These are phyloP conservation scores for Trachemys scripta DNA, from an alignment of 2,113 vertebrate species.

Conservation along the genomic window DNA sequence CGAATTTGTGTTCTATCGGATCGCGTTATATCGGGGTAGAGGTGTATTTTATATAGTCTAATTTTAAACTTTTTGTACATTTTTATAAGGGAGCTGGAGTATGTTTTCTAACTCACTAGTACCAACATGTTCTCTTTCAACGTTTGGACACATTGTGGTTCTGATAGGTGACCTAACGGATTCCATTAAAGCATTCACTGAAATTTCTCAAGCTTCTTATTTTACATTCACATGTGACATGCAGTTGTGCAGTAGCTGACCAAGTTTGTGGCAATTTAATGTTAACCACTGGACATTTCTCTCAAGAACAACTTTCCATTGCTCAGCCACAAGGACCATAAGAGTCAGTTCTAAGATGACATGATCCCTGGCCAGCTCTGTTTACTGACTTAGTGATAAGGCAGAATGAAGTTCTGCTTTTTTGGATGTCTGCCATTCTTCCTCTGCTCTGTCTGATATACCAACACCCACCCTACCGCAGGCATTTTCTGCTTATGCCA, in stretches of 20 bases:
- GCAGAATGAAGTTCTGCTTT: not conserved
- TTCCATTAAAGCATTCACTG: not conserved
- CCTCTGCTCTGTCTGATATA: not conserved
- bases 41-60: not conserved
- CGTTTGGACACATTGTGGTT: not conserved
- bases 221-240: not conserved
- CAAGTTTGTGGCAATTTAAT: not conserved
- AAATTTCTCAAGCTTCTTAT: not conserved
- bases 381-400: not conserved
- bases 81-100: not conserved
- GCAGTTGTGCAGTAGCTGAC: not conserved
- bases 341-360: not conserved
- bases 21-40: too few species aligned
- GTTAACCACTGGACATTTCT: not conserved
- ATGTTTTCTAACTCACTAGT: not conserved
- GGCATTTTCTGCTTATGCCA: constrained; percentile 11
- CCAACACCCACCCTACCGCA: not conserved
- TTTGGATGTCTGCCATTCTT: not conserved
- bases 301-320: not conserved
- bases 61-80: not conserved
- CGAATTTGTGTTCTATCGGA: too few species aligned
- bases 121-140: not conserved
- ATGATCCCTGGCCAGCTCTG: not conserved
- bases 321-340: not conserved
- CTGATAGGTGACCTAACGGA: not conserved